Evolutionary conservation across 2,888 invertebrate species (phyloP), one percentile per base, ranked within the genome.

Genomic region (Byasa hedistus): DNA sequence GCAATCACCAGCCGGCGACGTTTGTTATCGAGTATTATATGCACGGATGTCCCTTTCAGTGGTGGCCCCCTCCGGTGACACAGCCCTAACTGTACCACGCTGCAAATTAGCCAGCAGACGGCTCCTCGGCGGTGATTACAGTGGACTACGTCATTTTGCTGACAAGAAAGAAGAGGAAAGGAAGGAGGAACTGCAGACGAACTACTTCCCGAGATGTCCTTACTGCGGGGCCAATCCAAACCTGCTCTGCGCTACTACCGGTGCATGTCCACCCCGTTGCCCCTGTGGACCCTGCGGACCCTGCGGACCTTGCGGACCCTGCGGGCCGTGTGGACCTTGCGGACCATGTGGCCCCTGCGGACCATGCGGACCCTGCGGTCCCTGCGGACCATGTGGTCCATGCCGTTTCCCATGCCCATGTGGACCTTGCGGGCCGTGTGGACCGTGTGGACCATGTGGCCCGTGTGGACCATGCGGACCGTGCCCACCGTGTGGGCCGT

Each of bases 1-100:
- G 82, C 87, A 77, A 74, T 74, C 75, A 77, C 83, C 76, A 78
- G 79, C 83, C 75, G 77, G 78, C 79, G 76, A 76, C 75, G 73
- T 71, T 69, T 80, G 65, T 69, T 61, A 81, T 79, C 80, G 75
- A 84, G 89, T 89, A 86, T 89, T 87, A 85, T 84, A 86, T 73
- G 81, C 81, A 76, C 83, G 86, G 86, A 79, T 84, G 84, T 87
- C 82, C 80, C 86, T 89, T 89, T 74, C 89, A 89, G 89, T 79
- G 75, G 73, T 76, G 66, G 69, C 69, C 68, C 70, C 69, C 64
- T 73, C 72, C 57, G 64, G 72, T 61, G 72, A 80, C 79, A 21
- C 77, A 75, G 48, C 68, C 72, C 55, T 73, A 77, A 56, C 75
- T 80, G 52, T 79, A 79, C 73, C 79, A 81, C 66, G 85, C 84